Evolutionary conservation across 2,888 invertebrate species (phyloP), one percentile per base, ranked within the genome.

Genomic region (Parthenolecanium corni): DNA sequence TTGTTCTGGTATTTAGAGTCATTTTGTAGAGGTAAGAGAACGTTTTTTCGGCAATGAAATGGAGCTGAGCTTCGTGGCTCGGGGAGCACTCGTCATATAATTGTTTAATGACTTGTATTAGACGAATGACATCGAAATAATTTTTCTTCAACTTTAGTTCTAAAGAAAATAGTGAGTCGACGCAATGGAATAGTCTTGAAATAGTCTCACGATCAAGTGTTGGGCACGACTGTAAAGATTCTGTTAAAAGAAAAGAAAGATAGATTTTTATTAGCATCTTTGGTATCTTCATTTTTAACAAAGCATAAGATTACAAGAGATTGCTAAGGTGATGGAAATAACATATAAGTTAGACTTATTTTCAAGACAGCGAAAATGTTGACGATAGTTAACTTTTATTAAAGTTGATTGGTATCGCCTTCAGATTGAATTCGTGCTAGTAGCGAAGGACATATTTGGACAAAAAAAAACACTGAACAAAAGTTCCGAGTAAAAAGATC

Each of bases 1-100:
- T 40, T 2, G 24, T 25, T 52, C 24, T 52, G 16, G 51, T 36
- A n/a, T 40, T 52, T 14, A 52, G 25, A 12, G 44, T 16, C 2
- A 51, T 49, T 44, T 62, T 62, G 5, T 62, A 62, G 18, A 62
- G 42, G 21, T 58, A 58, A 47, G 21, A 6, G 36, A 58, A 58
- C 6, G 47, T 58, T 36, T 58, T 58, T 36, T 58, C 58, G 12
- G 46, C 25, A 9, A 58, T 44, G 38, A 46, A 25, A 11, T 25
- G 21, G 36, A 31, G 44, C 14, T 58, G 47, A 49, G 1, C 49
- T 20, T 58, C 36, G 21, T 47, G 21, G n/a, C 47, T 58, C 16
- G 36, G n/a, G 14, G 58, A 46, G 20, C 5, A 25, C 20, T 46
- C 49, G 25, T 58, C 47, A 23, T 58, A 58, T 21, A 58, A 14